These are phyloP conservation scores for Tenthredo scrophulariae DNA, from an alignment of 2,888 invertebrate species.

Conservation along the genomic window DNA sequence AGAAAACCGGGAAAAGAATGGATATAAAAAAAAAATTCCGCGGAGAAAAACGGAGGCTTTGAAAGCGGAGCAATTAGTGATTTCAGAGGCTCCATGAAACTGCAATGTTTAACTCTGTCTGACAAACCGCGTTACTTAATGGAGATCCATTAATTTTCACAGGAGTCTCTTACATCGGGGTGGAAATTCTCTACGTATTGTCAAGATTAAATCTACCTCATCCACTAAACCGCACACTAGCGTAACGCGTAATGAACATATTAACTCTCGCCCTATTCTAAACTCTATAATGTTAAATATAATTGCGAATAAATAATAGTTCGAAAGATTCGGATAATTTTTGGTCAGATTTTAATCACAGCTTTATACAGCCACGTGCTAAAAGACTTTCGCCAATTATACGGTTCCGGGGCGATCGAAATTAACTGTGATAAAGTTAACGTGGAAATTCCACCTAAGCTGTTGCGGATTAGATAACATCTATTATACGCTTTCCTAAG, in stretches of 20 bases:
- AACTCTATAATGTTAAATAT: no score
- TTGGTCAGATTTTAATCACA: background rate
- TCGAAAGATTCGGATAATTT: background rate
- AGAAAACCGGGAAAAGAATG: background rate
- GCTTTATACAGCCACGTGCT: background rate
- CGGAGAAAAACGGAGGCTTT: background rate
- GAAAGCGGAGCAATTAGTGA: slow-evolving; percentile 8
- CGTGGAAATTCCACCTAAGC: slow-evolving; percentile 3
- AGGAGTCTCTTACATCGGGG: background rate
- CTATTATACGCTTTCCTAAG: background rate
- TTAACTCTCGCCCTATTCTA: background rate
- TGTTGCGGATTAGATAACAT: slow-evolving; percentile 4
- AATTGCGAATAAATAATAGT: no score
- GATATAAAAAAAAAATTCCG: background rate
- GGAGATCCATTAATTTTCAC: slow-evolving; percentile 21
- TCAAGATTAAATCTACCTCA: background rate
- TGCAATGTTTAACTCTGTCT: background rate
- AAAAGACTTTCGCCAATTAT: background rate
- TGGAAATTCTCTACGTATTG: background rate
- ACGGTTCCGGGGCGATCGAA: background rate
- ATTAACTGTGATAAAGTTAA: background rate
- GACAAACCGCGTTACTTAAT: background rate
- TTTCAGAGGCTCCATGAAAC: background rate
- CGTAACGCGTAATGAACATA: background rate
- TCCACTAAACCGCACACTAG: background rate